These are phyloP conservation scores for Amblyopsis rosae DNA, from an alignment of 2,113 vertebrate species.

Conservation along the genomic window DNA sequence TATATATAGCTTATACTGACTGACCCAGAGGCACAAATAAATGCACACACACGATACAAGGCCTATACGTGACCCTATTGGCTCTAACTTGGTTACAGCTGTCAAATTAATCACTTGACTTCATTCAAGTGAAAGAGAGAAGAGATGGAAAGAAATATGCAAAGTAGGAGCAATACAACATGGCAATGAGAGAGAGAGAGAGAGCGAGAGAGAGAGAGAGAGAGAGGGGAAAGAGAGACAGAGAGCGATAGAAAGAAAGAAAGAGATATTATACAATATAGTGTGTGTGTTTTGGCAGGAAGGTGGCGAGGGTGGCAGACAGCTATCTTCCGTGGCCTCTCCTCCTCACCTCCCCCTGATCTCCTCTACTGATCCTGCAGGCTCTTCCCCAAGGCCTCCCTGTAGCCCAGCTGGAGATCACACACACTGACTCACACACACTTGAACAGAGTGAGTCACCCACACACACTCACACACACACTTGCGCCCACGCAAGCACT, in stretches of 20 bases:
- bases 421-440: slow-evolving; percentile 31
- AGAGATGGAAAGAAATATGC: not conserved
- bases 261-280: not conserved
- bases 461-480: not conserved
- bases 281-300: slow-evolving; percentile 13
- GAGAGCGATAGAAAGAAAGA: no score
- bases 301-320: slow-evolving; percentile 21
- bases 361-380: slow-evolving; percentile 9
- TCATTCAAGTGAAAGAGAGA: not conserved
- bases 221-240: not conserved
- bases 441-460: slow-evolving; percentile 5
- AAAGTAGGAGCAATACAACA: not conserved
- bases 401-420: slow-evolving; percentile 12
- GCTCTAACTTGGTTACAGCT: slow-evolving; percentile 16
- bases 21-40: not conserved
- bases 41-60: not conserved
- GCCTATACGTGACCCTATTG: slow-evolving; percentile 38
- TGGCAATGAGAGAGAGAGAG: not conserved
- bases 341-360: slow-evolving; percentile 8
- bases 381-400: slow-evolving; percentile 13
- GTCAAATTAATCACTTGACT: slow-evolving; percentile 3
- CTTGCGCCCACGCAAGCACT: not conserved
- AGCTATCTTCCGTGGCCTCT: slow-evolving; percentile 17
- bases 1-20: not conserved
- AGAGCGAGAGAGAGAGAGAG: slow-evolving; percentile 3